phyloP scores from a whole-genome alignment of 2,797 vertebrate genomes.

The Oreonectes daqikongensis region DNA sequence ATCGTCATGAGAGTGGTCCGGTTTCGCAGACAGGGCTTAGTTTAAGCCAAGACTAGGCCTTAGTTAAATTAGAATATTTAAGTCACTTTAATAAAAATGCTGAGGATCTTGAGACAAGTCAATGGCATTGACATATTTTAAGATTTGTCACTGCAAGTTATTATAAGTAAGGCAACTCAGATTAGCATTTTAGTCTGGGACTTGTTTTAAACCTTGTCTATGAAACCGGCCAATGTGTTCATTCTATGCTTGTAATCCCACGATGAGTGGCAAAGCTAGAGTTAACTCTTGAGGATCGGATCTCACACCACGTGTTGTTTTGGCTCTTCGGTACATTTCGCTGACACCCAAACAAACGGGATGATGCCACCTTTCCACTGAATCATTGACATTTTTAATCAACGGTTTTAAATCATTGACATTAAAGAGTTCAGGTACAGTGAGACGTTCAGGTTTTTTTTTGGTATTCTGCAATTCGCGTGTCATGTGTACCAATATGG shows the following conservation, averaged over 20 bases:
- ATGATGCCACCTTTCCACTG: background rate
- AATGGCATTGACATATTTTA: too few species aligned
- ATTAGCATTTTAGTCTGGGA: too few species aligned
- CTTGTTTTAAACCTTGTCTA: too few species aligned
- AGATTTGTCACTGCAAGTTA: too few species aligned
- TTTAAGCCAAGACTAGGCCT: too few species aligned
- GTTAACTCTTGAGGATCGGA: background rate
- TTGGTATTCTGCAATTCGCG: background rate
- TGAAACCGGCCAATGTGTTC: too few species aligned
- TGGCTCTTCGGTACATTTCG: slow-evolving; percentile 11
- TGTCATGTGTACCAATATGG: background rate
- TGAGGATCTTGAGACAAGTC: too few species aligned
- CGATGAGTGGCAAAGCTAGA: background rate
- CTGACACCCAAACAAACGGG: slow-evolving; percentile 1
- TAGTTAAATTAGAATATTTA: too few species aligned
- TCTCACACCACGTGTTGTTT: slow-evolving; percentile 38
- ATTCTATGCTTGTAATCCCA: background rate
- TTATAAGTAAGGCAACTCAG: too few species aligned
- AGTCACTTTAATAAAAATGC: too few species aligned
- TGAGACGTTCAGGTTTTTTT: background rate
- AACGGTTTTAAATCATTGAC: background rate
- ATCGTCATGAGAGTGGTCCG: too few species aligned
- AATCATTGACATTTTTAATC: slow-evolving; percentile 10
- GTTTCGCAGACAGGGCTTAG: too few species aligned
- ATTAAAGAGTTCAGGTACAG: background rate